A percentile compares a stretch with the other conserved stretches of the same genome.
Conservation (phyloP, 2,113 vertebrate genomes). For the Colinus virginianus region DNA sequence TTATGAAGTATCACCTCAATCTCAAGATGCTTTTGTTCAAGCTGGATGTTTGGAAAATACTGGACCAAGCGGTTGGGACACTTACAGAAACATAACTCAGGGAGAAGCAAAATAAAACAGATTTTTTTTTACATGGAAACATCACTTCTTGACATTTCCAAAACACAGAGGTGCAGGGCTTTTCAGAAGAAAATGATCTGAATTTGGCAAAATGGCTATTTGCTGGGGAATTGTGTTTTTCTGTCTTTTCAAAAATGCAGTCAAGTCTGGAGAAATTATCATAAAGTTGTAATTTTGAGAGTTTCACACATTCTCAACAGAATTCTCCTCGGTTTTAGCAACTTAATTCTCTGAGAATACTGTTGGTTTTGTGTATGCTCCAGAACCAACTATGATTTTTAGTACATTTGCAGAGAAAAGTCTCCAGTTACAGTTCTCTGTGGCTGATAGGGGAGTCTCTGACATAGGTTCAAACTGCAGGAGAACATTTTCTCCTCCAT, state of each 20-base stretch:
- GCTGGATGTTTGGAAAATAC: neutral
- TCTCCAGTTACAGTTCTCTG: neutral
- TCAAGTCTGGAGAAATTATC: neutral
- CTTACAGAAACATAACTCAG: neutral
- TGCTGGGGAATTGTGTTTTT: neutral
- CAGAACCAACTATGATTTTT: neutral
- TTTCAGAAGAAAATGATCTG: neutral
- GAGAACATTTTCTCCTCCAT: accelerated
- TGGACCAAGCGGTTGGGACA: neutral
- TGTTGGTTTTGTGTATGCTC: neutral
- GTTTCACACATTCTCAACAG: neutral
- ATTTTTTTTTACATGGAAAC: neutral
- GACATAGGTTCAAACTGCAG: neutral
- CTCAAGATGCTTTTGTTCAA: neutral
- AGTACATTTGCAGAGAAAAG: neutral
- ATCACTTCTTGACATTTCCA: neutral
- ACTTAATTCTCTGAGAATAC: neutral
- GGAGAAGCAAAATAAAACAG: neutral
- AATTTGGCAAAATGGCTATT: neutral
- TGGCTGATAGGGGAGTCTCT: neutral
- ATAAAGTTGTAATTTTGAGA: neutral
- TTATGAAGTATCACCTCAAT: neutral
- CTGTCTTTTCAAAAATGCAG: neutral
- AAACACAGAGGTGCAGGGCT: neutral
- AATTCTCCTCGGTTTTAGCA: neutral